phyloP scores from a whole-genome alignment of 2,888 invertebrate genomes.

The Hydrotaea diabolus region DNA sequence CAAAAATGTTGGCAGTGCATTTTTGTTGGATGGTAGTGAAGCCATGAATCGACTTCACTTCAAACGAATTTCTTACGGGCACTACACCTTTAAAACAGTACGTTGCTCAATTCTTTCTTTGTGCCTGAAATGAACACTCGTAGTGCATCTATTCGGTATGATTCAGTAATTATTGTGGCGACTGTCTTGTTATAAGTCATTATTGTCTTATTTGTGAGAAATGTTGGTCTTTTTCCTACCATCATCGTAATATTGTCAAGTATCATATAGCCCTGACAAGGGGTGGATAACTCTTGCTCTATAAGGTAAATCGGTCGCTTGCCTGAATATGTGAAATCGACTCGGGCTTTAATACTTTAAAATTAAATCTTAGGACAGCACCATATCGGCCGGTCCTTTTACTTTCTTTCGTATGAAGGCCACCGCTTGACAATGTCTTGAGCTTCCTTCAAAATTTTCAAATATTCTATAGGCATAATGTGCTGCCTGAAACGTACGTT shows the following conservation, averaged over 20 bases:
- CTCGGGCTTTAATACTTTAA: background rate
- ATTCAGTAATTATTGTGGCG: no score
- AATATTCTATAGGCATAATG: conserved; percentile 25
- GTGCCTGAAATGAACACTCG: no score
- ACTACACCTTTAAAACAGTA: background rate
- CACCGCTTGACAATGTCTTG: no score
- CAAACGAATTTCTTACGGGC: background rate
- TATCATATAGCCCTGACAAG: background rate
- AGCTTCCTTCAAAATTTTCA: conserved; percentile 35
- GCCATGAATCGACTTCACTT: no score
- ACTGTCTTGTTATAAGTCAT: no score
- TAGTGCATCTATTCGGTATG: no score
- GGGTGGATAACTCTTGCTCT: background rate
- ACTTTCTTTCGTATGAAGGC: conserved; percentile 53
- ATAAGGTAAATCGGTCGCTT: background rate
- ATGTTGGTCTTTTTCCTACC: conserved; percentile 44
- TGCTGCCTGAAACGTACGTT: conserved; percentile 17
- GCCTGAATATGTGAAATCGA: background rate
- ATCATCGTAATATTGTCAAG: conserved; percentile 8
- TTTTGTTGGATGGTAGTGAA: no score
- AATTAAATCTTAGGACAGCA: background rate
- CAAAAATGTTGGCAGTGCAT: no score
- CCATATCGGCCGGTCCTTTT: background rate
- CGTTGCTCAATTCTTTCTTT: no score
- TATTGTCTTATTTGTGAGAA: no score